Conservation (phyloP, 1,140 invertebrate species). For the Eueides isabella region DNA sequence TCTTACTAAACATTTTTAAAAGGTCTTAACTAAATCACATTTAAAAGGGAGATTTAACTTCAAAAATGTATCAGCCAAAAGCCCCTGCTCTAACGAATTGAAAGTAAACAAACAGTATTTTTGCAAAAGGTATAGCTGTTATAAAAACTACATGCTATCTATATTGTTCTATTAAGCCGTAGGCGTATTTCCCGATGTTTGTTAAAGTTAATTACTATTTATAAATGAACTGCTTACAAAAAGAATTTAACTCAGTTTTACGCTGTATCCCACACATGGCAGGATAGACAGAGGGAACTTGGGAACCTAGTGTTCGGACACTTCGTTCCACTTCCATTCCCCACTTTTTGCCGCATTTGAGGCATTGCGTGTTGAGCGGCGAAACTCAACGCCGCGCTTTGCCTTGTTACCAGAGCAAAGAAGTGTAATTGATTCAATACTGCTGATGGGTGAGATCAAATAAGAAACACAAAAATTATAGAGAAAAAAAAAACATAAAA, state of each 20-base stretch:
- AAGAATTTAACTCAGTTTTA: not conserved
- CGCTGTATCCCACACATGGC: too few relatives aligned
- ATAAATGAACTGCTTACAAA: not conserved
- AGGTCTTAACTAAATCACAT: slow-evolving; percentile 67
- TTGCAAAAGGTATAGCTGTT: slow-evolving; percentile 60
- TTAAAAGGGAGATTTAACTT: slow-evolving; percentile 77
- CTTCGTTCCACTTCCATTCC: too few relatives aligned
- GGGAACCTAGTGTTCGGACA: not conserved
- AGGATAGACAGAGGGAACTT: too few relatives aligned
- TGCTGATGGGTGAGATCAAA: too few relatives aligned
- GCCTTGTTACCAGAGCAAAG: too few relatives aligned
- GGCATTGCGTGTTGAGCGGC: too few relatives aligned
- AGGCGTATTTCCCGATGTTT: slow-evolving; percentile 30
- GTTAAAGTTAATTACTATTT: slow-evolving; percentile 37
- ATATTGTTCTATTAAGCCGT: slow-evolving; percentile 31
- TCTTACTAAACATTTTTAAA: slow-evolving; percentile 57
- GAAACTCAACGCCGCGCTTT: too few relatives aligned
- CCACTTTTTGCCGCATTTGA: too few relatives aligned
- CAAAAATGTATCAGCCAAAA: slow-evolving; percentile 67
- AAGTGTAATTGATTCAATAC: too few relatives aligned
- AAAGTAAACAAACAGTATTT: slow-evolving; percentile 75
- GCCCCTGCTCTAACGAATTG: slow-evolving; percentile 62
- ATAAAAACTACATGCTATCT: slow-evolving; percentile 36
- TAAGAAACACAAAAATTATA: too few relatives aligned
- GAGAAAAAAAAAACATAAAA: too few relatives aligned